Evolutionary conservation across 2,113 vertebrate species (phyloP).

Genomic region (Pionites leucogaster): DNA sequence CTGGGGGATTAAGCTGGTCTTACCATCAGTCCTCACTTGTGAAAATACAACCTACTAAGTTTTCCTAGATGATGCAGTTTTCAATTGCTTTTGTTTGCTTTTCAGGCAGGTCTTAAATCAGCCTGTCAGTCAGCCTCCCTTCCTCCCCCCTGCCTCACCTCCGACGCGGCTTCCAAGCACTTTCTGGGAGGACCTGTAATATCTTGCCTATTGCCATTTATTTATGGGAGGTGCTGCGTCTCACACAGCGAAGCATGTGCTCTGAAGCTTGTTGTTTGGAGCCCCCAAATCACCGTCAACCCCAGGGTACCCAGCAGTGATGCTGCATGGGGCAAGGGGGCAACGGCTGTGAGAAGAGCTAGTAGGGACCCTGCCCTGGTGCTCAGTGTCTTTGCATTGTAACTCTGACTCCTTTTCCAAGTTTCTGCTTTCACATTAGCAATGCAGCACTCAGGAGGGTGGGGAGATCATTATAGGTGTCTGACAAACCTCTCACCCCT

Average conservation of each 20-base stretch:
- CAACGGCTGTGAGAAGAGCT: fast-evolving
- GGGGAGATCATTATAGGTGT: fast-evolving
- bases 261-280: not conserved
- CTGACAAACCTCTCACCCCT: not conserved
- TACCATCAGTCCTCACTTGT: conserved; percentile 67
- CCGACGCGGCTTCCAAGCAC: not conserved
- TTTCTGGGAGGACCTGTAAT: not conserved
- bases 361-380: not conserved
- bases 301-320: fast-evolving
- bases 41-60: conserved; percentile 69
- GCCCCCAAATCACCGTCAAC: fast-evolving
- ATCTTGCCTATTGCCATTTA: not conserved
- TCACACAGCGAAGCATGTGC: fast-evolving
- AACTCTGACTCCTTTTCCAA: fast-evolving
- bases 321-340: too few species aligned
- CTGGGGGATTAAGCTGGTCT: conserved; percentile 59
- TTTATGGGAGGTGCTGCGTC: not conserved
- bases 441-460: fast-evolving
- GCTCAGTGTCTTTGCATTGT: fast-evolving
- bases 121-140: conserved; percentile 26
- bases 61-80: conserved; percentile 60
- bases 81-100: conserved; percentile 67
- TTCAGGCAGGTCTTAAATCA: conserved; percentile 67
- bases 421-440: fast-evolving
- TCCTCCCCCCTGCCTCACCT: not conserved